These are phyloP conservation scores for Loxodonta africana DNA, from an alignment of 2,113 vertebrate species.

Conservation along the genomic window DNA sequence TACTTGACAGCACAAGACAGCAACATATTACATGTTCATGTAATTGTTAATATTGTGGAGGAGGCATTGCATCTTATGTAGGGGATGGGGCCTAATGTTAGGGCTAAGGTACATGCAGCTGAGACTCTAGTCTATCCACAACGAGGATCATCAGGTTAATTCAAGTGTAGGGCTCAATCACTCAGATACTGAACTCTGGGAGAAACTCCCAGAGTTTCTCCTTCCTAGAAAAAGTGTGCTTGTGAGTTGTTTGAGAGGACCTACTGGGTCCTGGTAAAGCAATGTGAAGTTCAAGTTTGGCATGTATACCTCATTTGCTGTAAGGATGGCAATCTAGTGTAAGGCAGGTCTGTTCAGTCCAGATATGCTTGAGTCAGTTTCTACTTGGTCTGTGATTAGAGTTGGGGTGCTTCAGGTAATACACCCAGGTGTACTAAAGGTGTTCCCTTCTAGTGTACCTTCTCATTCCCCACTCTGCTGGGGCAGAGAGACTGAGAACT, in stretches of 20 bases:
- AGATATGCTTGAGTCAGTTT: background rate
- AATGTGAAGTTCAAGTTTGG: background rate
- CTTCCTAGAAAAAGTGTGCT: background rate
- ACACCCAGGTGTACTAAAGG: background rate
- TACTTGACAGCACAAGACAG: background rate
- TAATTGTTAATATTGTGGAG: background rate
- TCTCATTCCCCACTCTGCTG: background rate
- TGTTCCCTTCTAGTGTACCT: background rate
- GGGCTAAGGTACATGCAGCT: background rate
- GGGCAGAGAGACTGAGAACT: background rate
- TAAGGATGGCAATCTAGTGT: background rate
- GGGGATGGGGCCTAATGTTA: background rate
- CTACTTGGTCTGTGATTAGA: background rate
- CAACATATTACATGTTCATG: too few species aligned
- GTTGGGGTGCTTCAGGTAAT: background rate
- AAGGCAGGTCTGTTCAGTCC: background rate
- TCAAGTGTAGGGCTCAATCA: background rate
- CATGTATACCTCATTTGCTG: fast-evolving
- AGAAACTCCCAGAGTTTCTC: background rate
- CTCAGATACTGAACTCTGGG: background rate
- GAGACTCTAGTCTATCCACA: background rate
- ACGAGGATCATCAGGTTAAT: background rate
- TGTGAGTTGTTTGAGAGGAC: background rate
- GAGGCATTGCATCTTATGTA: background rate
- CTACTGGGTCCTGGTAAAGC: background rate